Conservation (phyloP, 2,797 vertebrate genomes). For the Pantherophis vulpinus region DNA sequence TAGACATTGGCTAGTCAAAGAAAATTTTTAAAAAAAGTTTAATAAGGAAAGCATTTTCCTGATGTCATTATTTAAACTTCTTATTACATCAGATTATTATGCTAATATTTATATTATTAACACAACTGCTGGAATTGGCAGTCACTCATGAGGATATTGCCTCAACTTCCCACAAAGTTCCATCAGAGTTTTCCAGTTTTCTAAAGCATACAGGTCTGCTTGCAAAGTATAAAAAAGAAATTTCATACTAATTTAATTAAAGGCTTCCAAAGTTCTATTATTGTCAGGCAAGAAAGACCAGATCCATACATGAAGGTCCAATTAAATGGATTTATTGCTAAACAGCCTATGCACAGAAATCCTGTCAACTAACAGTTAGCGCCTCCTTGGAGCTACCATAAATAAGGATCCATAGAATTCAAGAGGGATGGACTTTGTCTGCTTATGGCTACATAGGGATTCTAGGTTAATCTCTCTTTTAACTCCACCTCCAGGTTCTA, state of each 20-base stretch:
- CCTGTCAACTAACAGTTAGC: no score
- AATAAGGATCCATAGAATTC: no score
- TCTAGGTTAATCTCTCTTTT: no score
- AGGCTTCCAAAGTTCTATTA: background rate
- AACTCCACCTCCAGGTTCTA: no score
- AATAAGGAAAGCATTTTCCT: background rate
- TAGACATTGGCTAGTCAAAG: constrained; percentile 72
- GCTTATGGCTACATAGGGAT: no score
- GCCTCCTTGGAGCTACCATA: no score
- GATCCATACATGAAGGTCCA: no score
- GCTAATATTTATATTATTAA: background rate
- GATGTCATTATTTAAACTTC: background rate
- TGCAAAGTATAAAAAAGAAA: background rate
- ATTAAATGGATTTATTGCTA: no score
- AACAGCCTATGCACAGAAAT: no score
- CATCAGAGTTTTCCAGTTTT: background rate
- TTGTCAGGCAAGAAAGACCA: no score
- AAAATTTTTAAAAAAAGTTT: constrained; percentile 51
- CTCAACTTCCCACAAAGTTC: background rate
- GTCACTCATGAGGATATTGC: background rate
- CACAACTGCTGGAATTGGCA: background rate
- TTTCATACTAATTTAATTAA: constrained; percentile 6
- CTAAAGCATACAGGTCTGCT: background rate
- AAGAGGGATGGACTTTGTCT: no score
- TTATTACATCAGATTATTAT: background rate